Evolutionary conservation across 2,797 vertebrate species (phyloP).

Genomic region (Geotrypetes seraphini): DNA sequence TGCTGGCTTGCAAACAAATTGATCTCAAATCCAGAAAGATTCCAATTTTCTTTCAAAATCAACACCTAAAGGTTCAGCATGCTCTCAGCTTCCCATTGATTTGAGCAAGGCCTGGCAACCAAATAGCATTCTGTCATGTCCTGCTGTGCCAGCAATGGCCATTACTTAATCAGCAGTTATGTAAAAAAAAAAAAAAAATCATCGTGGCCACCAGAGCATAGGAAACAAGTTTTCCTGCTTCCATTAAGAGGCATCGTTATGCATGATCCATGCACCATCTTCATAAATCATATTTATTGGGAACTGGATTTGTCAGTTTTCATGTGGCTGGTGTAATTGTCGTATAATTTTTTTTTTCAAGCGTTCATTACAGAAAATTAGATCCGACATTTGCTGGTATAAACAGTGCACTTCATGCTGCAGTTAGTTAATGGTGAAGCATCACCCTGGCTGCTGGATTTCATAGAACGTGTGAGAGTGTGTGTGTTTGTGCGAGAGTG

Average conservation of each 20-base stretch:
- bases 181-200: constrained; percentile 52
- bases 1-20: too few relatives aligned
- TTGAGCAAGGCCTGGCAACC: constrained; percentile 27
- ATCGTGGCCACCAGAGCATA: constrained; percentile 25
- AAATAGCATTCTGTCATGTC: constrained; percentile 19
- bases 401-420: constrained; percentile 24
- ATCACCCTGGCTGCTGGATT: constrained; percentile 17
- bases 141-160: constrained; percentile 34
- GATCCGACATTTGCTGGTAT: constrained; percentile 38
- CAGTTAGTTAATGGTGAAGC: constrained; percentile 37
- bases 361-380: constrained; percentile 33
- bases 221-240: constrained; percentile 30
- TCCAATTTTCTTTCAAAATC: not conserved
- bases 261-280: constrained; percentile 12
- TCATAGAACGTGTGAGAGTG: too few relatives aligned
- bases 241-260: constrained; percentile 30
- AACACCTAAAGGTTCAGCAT: too few relatives aligned
- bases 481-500: too few relatives aligned
- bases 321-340: constrained; percentile 47
- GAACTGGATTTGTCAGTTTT: constrained; percentile 49
- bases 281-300: constrained; percentile 39
- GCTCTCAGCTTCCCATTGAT: too few relatives aligned
- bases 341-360: constrained; percentile 40
- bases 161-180: constrained; percentile 43
- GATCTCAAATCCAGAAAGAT: not conserved